Percentiles rank a stretch among this genome's conserved stretches.
These are phyloP conservation scores for human DNA, from an alignment of 2,113 vertebrate species.

Conservation along the genomic window DNA sequence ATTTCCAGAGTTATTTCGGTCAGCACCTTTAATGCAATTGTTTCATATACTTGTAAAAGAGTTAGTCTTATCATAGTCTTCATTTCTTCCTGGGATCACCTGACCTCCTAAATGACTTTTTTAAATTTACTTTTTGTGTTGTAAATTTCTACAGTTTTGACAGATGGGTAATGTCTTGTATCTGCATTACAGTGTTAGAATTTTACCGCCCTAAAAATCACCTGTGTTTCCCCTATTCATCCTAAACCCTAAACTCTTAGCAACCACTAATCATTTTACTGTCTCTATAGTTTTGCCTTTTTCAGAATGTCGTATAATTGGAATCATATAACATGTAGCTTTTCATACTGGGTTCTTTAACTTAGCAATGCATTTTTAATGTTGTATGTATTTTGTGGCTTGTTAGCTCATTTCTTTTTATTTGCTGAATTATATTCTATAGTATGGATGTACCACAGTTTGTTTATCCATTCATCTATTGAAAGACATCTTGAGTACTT, in stretches of 20 bases:
- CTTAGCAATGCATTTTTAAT: background rate
- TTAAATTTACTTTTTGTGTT: background rate
- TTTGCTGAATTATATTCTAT: background rate
- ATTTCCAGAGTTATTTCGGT: background rate
- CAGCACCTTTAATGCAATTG: background rate
- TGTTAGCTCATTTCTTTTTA: background rate
- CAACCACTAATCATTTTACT: background rate
- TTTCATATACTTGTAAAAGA: background rate
- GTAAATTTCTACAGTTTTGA: background rate
- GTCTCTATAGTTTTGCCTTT: background rate
- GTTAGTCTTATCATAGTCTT: background rate
- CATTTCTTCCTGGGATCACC: background rate
- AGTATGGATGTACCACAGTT: background rate
- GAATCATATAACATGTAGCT: background rate
- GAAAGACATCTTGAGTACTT: background rate
- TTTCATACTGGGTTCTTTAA: background rate
- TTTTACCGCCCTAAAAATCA: background rate
- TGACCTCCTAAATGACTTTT: background rate
- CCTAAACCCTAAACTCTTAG: background rate
- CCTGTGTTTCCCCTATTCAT: background rate
- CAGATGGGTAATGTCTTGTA: background rate
- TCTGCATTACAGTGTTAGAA: background rate
- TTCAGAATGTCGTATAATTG: background rate
- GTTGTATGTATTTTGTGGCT: background rate
- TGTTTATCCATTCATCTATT: background rate